These are phyloP conservation scores for Tychaedon coryphoeus DNA, from an alignment of 2,113 vertebrate genomes.

Conservation along the genomic window DNA sequence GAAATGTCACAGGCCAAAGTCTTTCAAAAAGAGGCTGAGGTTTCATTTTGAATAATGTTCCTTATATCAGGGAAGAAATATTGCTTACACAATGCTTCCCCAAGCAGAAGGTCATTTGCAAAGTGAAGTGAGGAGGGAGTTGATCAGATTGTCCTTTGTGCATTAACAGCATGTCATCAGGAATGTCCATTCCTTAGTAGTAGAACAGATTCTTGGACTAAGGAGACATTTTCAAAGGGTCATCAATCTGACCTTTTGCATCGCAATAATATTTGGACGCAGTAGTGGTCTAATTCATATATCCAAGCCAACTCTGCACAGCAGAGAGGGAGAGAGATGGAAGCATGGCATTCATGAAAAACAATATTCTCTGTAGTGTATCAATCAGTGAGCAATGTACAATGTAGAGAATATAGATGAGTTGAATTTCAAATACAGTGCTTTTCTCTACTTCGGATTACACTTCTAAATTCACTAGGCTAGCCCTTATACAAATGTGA, in stretches of 20 bases:
- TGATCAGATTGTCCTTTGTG: conserved; percentile 33
- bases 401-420: not conserved
- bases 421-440: not conserved
- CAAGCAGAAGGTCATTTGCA: not conserved
- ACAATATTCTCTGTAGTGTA: not conserved
- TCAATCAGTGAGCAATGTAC: not conserved
- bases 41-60: not conserved
- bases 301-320: not conserved
- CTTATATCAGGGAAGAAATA: not conserved
- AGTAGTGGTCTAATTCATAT: not conserved
- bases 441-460: not conserved
- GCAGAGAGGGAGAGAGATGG: not conserved
- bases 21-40: not conserved
- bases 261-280: not conserved
- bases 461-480: not conserved
- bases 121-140: not conserved
- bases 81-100: not conserved
- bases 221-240: conserved; percentile 8
- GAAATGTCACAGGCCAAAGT: not conserved
- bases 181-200: conserved; percentile 29
- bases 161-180: not conserved
- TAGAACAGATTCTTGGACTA: not conserved
- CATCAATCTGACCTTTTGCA: conserved; percentile 5
- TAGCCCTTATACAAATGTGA: not conserved
- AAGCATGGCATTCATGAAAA: not conserved